Conservation (phyloP, 2,888 invertebrate species). For the Gisinianus flammeolus region DNA sequence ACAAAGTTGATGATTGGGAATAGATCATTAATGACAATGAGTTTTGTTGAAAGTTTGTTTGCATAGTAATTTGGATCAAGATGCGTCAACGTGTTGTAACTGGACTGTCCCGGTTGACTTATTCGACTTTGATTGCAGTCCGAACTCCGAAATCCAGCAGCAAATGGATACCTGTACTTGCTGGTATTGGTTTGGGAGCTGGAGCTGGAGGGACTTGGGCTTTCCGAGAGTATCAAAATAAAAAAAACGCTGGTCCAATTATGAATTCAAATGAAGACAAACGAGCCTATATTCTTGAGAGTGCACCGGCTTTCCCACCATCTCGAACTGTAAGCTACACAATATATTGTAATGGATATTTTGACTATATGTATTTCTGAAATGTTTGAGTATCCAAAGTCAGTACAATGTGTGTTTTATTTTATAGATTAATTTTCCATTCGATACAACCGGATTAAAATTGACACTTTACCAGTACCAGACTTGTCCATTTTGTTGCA, state of each 20-base stretch:
- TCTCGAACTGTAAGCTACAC: conserved; percentile 64
- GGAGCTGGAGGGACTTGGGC: conserved; percentile 66
- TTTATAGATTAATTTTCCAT: conserved; percentile 70
- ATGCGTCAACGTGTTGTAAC: neutral
- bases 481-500: conserved; percentile 97
- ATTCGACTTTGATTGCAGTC: neutral
- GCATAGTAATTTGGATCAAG: no score
- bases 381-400: neutral
- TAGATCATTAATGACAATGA: no score
- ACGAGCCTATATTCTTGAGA: conserved; percentile 61
- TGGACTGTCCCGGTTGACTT: neutral
- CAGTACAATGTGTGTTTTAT: conserved; percentile 45
- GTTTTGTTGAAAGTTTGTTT: no score
- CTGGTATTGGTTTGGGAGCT: conserved; percentile 62
- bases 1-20: no score
- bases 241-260: conserved; percentile 63
- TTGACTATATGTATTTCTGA: neutral
- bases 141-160: neutral
- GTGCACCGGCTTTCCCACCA: conserved; percentile 61
- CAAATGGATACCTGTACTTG: conserved; percentile 41
- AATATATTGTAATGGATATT: conserved; percentile 3
- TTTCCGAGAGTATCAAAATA: conserved; percentile 55
- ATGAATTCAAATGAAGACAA: conserved; percentile 63
- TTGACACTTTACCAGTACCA: conserved; percentile 94
- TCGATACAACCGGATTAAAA: conserved; percentile 73